Conservation (phyloP, 2,888 invertebrate genomes). For the Hydriomena furcata region DNA sequence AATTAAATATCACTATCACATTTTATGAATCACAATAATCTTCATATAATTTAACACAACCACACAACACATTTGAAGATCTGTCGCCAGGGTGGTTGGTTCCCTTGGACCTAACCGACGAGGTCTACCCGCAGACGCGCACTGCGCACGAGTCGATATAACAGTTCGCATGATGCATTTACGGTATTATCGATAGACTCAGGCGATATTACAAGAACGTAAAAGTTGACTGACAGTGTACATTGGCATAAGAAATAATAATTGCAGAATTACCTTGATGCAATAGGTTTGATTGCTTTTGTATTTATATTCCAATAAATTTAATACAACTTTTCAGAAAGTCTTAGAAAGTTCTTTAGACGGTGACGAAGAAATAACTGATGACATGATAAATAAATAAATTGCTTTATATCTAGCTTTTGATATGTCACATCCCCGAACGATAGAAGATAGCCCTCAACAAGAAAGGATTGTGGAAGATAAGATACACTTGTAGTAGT, state of each 20-base stretch:
- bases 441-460: too few species aligned
- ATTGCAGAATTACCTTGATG: background rate
- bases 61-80: background rate
- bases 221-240: conserved; percentile 3
- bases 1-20: too few species aligned
- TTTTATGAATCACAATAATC: background rate
- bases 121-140: conserved; percentile 48
- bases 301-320: too few species aligned
- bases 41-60: background rate
- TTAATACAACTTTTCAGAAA: too few species aligned
- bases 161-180: conserved; percentile 55
- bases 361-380: too few species aligned
- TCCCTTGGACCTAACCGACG: conserved; percentile 48
- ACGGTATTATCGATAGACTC: conserved; percentile 61
- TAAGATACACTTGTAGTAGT: too few species aligned
- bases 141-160: conserved; percentile 55
- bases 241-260: background rate
- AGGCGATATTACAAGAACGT: conserved; percentile 5
- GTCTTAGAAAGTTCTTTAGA: too few species aligned
- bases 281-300: background rate
- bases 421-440: too few species aligned
- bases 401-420: too few species aligned
- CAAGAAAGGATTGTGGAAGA: too few species aligned
- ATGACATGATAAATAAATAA: too few species aligned
- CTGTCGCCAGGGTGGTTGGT: conserved; percentile 4